These are phyloP conservation scores for Eupithecia subumbrata DNA, from an alignment of 2,888 invertebrate species.

Conservation along the genomic window DNA sequence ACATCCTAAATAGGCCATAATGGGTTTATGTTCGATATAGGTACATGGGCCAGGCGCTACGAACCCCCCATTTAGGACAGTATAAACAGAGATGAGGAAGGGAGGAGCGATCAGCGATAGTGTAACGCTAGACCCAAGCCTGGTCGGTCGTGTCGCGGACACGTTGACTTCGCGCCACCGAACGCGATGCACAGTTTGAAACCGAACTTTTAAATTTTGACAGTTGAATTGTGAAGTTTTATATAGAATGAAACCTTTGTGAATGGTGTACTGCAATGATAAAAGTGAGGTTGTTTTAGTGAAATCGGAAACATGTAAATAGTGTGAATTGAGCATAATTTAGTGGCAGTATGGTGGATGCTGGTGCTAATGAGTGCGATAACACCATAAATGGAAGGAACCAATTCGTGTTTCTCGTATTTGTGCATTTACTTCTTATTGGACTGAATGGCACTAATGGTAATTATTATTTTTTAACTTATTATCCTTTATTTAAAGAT, in stretches of 20 bases:
- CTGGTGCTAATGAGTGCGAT: slow-evolving; percentile 81
- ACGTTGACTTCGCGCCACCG: slow-evolving; percentile 41
- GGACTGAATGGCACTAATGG: slow-evolving; percentile 82
- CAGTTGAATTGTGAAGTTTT: slow-evolving; percentile 35
- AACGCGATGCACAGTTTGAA: slow-evolving; percentile 57
- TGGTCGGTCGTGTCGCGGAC: slow-evolving; percentile 69
- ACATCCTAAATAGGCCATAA: slow-evolving; percentile 53
- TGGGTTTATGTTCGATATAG: slow-evolving; percentile 61
- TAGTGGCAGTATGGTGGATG: slow-evolving; percentile 82
- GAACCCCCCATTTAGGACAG: slow-evolving; percentile 76
- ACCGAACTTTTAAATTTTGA: slow-evolving; percentile 62
- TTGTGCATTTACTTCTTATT: slow-evolving; percentile 81
- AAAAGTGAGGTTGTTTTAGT: slow-evolving; percentile 44
- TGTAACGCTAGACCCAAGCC: slow-evolving; percentile 70
- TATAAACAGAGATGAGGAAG: slow-evolving; percentile 78
- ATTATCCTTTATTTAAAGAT: neutral
- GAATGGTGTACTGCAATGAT: slow-evolving; percentile 30
- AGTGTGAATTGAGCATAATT: slow-evolving; percentile 73
- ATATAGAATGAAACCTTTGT: slow-evolving; percentile 13
- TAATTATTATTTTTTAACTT: slow-evolving; percentile 54
- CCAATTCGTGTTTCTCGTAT: slow-evolving; percentile 81
- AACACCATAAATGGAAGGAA: slow-evolving; percentile 80
- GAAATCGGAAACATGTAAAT: slow-evolving; percentile 73
- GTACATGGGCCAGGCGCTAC: slow-evolving; percentile 64
- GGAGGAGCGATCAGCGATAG: slow-evolving; percentile 69